phyloP scores from a whole-genome alignment of 2,113 vertebrate species.

The Dolichotis patagonum region DNA sequence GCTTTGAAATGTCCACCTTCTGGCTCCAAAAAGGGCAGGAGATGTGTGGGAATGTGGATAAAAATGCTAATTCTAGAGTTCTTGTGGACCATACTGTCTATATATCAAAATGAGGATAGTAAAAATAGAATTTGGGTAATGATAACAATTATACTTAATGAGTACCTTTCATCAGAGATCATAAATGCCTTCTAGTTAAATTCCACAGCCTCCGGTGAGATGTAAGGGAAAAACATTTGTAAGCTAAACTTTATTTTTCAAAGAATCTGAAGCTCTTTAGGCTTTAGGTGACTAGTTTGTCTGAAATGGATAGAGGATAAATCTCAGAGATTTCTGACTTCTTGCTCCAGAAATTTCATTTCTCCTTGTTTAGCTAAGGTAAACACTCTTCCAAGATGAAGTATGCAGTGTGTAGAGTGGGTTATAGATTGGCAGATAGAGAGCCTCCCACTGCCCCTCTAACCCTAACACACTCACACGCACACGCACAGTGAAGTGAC shows the following conservation, averaged over 20 bases:
- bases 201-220: constrained; percentile 60
- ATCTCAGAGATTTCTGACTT: background rate
- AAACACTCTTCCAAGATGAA: constrained; percentile 8
- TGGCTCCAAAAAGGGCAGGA: background rate
- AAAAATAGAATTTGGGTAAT: constrained; percentile 74
- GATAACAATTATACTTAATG: constrained; percentile 76
- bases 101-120: constrained; percentile 28
- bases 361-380: background rate
- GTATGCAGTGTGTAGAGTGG: background rate
- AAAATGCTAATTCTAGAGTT: background rate
- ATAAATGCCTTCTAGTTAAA: constrained; percentile 69
- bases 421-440: background rate
- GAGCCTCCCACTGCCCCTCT: background rate
- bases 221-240: constrained; percentile 60
- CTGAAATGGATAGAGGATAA: background rate
- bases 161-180: constrained; percentile 68
- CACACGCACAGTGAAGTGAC: background rate
- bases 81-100: background rate
- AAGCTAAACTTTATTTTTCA: constrained; percentile 60
- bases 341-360: background rate
- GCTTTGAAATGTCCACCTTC: background rate
- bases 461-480: background rate
- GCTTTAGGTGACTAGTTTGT: background rate
- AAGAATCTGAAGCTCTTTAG: constrained; percentile 11
- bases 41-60: background rate